Evolutionary conservation across 2,113 vertebrate species (phyloP).

Genomic region (Phyllostomus hastatus): DNA sequence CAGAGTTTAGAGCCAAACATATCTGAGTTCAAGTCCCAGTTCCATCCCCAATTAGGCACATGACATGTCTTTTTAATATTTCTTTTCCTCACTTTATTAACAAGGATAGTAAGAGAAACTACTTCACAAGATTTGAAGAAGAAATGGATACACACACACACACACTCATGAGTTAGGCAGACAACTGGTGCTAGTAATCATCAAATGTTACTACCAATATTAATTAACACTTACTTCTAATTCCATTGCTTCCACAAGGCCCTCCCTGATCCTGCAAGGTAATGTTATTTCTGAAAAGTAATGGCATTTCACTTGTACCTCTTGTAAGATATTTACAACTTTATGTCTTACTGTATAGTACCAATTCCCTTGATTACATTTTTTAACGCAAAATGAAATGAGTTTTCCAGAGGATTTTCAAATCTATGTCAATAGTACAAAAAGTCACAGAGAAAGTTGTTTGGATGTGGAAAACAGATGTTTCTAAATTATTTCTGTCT

Average conservation of each 20-base stretch:
- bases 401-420: not conserved
- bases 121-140: not conserved
- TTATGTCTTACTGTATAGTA: not conserved
- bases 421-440: not conserved
- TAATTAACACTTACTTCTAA: not conserved
- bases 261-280: not conserved
- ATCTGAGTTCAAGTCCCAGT: not conserved
- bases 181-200: not conserved
- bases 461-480: not conserved
- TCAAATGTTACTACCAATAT: not conserved
- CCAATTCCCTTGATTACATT: not conserved
- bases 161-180: not conserved
- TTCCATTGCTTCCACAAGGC: not conserved
- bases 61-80: not conserved
- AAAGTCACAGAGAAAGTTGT: not conserved
- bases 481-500: not conserved
- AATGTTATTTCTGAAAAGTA: not conserved
- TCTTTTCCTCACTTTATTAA: slow-evolving; percentile 15
- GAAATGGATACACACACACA: not conserved
- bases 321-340: not conserved
- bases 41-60: not conserved
- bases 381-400: not conserved
- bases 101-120: not conserved
- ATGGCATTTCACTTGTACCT: not conserved
- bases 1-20: not conserved